Conservation (phyloP, 2,888 invertebrate species). For the Cosmorhoe ocellata region DNA sequence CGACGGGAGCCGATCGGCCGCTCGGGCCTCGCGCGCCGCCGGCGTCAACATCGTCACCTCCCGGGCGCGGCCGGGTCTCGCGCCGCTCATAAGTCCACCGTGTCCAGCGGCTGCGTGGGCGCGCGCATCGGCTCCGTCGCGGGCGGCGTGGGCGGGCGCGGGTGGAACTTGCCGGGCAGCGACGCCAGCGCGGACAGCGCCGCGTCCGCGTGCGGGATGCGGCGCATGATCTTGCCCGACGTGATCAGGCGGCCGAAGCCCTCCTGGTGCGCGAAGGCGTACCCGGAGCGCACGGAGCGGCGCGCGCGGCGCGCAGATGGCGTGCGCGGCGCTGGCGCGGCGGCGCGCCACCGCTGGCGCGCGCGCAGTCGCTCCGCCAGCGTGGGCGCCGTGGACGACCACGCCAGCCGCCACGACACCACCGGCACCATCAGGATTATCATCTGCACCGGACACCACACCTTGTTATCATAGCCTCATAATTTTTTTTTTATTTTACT, state of each 20-base stretch:
- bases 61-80: too few relatives aligned
- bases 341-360: constrained; percentile 86
- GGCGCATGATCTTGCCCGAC: constrained; percentile 96
- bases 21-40: too few relatives aligned
- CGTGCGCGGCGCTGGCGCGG: constrained; percentile 90
- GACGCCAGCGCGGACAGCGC: constrained; percentile 85
- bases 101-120: constrained; percentile 88
- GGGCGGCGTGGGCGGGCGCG: constrained; percentile 87
- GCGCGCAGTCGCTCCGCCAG: constrained; percentile 95
- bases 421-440: constrained; percentile 96
- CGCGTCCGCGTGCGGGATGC: constrained; percentile 90
- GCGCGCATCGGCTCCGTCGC: constrained; percentile 70
- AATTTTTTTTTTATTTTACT: too few relatives aligned
- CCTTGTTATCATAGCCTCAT: neutral
- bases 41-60: too few relatives aligned
- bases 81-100: constrained; percentile 86
- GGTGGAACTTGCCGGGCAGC: constrained; percentile 83
- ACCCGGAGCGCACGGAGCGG: constrained; percentile 95
- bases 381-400: constrained; percentile 94
- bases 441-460: constrained; percentile 55
- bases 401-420: constrained; percentile 97
- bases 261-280: constrained; percentile 98
- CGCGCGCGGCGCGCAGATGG: constrained; percentile 94
- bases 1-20: constrained; percentile 31
- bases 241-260: constrained; percentile 89